phyloP scores from a whole-genome alignment of 2,888 invertebrate genomes.

The Chymomyza amoena region DNA sequence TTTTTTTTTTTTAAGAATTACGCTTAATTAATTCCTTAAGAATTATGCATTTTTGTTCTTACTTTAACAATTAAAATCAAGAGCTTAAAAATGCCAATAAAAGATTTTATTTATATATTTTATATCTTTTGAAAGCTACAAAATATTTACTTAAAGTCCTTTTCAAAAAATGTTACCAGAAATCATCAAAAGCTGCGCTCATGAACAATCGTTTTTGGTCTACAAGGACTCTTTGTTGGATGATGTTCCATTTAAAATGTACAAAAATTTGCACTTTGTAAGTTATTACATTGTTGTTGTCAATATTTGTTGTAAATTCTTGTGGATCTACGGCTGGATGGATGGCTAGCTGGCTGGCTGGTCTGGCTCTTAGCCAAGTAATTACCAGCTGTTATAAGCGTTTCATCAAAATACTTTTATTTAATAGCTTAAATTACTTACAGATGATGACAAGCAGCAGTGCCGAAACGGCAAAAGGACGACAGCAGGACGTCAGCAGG shows the following conservation, averaged over 20 bases:
- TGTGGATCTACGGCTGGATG: background rate
- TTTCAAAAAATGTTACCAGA: too few relatives aligned
- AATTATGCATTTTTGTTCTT: too few relatives aligned
- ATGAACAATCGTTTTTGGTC: background rate
- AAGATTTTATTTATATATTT: too few relatives aligned
- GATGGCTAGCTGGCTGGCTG: too few relatives aligned
- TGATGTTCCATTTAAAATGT: background rate
- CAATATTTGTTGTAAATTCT: background rate
- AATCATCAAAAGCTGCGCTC: background rate
- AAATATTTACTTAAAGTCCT: too few relatives aligned
- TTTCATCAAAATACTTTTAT: slow-evolving; percentile 15
- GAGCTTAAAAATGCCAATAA: too few relatives aligned
- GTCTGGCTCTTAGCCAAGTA: slow-evolving; percentile 19
- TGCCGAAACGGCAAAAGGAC: background rate
- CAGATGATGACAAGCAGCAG: background rate
- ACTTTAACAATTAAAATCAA: too few relatives aligned
- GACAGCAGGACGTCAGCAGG: too few relatives aligned
- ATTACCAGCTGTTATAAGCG: slow-evolving; percentile 16
- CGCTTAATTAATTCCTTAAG: too few relatives aligned
- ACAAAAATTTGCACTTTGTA: background rate
- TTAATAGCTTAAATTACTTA: slow-evolving; percentile 31
- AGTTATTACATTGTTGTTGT: background rate
- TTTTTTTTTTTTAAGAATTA: too few relatives aligned
- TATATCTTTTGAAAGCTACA: too few relatives aligned
- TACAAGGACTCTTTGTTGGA: background rate